Conservation (phyloP, 2,113 vertebrate genomes). For the Odocoileus virginianus region DNA sequence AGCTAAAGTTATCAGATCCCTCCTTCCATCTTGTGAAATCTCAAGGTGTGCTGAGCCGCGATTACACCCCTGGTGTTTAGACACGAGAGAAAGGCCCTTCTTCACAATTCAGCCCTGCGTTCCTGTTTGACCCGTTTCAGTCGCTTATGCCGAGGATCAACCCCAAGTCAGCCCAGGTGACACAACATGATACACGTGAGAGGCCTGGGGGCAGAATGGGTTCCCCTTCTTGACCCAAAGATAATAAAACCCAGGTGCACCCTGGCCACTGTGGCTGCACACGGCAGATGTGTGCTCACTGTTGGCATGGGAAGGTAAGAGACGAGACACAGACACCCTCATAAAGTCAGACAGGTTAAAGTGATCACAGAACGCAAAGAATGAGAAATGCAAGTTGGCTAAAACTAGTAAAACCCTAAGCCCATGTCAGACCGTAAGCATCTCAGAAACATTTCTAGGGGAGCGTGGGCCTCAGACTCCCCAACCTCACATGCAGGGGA, state of each 20-base stretch:
- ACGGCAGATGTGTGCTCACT: fast-evolving
- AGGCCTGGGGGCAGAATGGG: not conserved
- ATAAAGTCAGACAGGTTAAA: fast-evolving
- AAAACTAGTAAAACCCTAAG: not conserved
- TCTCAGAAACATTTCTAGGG: not conserved
- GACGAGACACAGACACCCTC: fast-evolving
- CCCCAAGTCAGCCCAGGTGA: not conserved
- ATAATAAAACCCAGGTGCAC: not conserved
- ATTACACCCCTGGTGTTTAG: not conserved
- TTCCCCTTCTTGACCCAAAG: not conserved
- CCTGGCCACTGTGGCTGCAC: not conserved
- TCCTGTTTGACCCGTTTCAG: not conserved
- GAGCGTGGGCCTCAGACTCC: too few species aligned
- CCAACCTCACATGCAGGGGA: not conserved
- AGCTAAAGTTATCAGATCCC: not conserved
- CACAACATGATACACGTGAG: fast-evolving
- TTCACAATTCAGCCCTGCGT: not conserved
- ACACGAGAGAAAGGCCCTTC: not conserved
- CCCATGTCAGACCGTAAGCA: not conserved
- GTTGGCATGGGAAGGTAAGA: not conserved
- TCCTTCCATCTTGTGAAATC: not conserved
- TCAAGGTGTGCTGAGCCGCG: not conserved
- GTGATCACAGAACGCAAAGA: not conserved
- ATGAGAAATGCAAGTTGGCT: not conserved
- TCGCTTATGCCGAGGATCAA: not conserved